Conservation (phyloP, 1,140 invertebrate genomes). For the Asobara japonica region DNA sequence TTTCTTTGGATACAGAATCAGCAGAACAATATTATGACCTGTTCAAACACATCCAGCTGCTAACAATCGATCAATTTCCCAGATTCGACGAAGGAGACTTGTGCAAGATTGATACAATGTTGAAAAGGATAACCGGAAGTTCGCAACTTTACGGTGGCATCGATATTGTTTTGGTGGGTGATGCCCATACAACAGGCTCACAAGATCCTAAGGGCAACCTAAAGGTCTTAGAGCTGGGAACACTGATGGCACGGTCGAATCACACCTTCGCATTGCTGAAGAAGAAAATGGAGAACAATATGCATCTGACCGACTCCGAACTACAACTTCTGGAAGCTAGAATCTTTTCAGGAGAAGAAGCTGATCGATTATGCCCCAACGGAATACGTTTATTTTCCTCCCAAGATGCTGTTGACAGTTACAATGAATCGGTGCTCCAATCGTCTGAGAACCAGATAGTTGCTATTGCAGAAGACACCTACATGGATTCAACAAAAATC, state of each 20-base stretch:
- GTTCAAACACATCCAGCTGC: slow-evolving; percentile 45
- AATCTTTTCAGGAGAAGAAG: slow-evolving; percentile 34
- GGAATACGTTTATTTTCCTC: slow-evolving; percentile 39
- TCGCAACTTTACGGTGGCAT: slow-evolving; percentile 38
- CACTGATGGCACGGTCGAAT: slow-evolving; percentile 49
- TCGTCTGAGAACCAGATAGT: slow-evolving; percentile 41
- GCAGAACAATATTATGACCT: slow-evolving; percentile 37
- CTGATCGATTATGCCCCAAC: slow-evolving; percentile 30
- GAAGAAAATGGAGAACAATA: slow-evolving; percentile 46
- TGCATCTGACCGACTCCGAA: slow-evolving; percentile 29
- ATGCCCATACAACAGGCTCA: slow-evolving; percentile 41
- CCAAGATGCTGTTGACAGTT: slow-evolving; percentile 31
- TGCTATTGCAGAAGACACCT: slow-evolving; percentile 43
- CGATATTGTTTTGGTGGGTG: slow-evolving; percentile 41
- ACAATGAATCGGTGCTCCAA: slow-evolving; percentile 39
- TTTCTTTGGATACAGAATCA: slow-evolving; percentile 34
- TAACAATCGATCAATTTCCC: slow-evolving; percentile 58
- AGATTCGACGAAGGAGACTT: slow-evolving; percentile 49
- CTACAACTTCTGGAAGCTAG: slow-evolving; percentile 37
- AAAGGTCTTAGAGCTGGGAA: slow-evolving; percentile 45
- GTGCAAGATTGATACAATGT: slow-evolving; percentile 41
- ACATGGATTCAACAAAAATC: slow-evolving; percentile 34
- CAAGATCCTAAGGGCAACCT: slow-evolving; percentile 45
- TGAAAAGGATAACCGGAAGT: slow-evolving; percentile 50
- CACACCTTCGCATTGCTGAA: slow-evolving; percentile 44